Evolutionary conservation across 2,888 invertebrate genomes (phyloP).

Genomic region (Chirona hameri): DNA sequence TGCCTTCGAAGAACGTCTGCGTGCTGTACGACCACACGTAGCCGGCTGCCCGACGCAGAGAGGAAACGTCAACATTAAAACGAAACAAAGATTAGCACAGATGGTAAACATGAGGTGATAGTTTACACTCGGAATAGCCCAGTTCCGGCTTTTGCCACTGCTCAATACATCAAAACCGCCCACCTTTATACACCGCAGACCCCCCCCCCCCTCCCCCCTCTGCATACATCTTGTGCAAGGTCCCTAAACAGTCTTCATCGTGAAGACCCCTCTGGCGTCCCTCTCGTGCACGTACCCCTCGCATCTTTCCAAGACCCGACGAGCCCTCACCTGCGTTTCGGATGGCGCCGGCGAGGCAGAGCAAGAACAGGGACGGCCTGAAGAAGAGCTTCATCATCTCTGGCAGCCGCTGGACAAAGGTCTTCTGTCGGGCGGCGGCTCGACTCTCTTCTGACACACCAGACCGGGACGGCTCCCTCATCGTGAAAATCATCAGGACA

Average conservation of each 20-base stretch:
- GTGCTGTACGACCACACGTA: conserved; percentile 90
- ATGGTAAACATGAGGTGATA: no score
- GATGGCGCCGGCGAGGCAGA: conserved; percentile 47
- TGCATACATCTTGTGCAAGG: no score
- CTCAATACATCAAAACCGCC: no score
- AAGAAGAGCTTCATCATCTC: conserved; percentile 42
- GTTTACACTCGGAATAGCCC: no score
- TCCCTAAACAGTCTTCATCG: no score
- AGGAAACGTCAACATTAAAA: neutral
- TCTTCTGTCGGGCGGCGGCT: neutral
- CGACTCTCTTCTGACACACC: neutral
- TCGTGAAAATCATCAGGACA: conserved; percentile 65
- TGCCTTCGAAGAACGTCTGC: conserved; percentile 79
- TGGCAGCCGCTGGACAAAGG: conserved; percentile 32
- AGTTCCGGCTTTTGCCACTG: no score
- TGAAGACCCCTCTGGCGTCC: no score
- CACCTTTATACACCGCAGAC: no score
- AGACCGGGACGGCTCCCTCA: conserved; percentile 70
- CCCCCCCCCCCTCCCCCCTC: no score
- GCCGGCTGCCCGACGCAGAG: conserved; percentile 57
- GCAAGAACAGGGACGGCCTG: conserved; percentile 45
- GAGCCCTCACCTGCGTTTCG: conserved; percentile 47
- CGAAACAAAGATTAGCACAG: no score
- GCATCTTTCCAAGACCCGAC: no score
- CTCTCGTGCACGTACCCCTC: no score